A percentile compares a stretch with the other conserved stretches of the same genome.
These are phyloP conservation scores for Cyanoderma ruficeps DNA, from an alignment of 2,113 vertebrate species.

Conservation along the genomic window DNA sequence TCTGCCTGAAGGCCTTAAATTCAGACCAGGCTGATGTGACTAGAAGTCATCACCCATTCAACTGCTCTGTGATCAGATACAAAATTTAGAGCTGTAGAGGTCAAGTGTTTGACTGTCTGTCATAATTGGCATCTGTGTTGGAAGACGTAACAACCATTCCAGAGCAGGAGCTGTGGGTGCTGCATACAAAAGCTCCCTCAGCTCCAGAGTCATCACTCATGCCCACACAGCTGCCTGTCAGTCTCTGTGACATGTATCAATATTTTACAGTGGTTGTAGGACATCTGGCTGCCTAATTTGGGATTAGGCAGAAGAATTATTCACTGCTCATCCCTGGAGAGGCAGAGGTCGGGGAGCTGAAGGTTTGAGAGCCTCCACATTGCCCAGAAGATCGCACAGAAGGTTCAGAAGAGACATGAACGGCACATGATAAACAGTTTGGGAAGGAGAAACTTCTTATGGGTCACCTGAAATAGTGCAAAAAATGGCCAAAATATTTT, in stretches of 20 bases:
- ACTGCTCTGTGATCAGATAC: neutral
- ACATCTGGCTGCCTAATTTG: neutral
- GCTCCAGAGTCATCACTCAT: neutral
- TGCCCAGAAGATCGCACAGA: fast-evolving
- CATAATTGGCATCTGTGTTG: neutral
- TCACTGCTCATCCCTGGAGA: neutral
- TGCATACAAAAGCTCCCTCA: neutral
- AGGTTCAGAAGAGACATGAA: neutral
- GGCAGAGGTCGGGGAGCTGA: fast-evolving
- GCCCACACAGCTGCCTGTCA: neutral
- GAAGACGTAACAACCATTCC: neutral
- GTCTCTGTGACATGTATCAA: neutral
- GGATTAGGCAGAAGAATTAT: neutral
- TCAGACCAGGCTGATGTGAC: neutral
- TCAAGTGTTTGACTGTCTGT: neutral
- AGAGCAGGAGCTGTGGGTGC: neutral
- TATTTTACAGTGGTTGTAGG: neutral
- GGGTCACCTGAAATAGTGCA: neutral
- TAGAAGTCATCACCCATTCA: neutral
- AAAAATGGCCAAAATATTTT: neutral
- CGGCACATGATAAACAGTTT: neutral
- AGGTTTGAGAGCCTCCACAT: neutral
- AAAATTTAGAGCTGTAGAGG: neutral
- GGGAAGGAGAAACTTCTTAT: neutral
- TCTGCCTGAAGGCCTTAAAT: neutral